A percentile compares a stretch with the other conserved stretches of the same genome.
Conservation (phyloP, 1,140 invertebrate species). For the Tigriopus japonicus region DNA sequence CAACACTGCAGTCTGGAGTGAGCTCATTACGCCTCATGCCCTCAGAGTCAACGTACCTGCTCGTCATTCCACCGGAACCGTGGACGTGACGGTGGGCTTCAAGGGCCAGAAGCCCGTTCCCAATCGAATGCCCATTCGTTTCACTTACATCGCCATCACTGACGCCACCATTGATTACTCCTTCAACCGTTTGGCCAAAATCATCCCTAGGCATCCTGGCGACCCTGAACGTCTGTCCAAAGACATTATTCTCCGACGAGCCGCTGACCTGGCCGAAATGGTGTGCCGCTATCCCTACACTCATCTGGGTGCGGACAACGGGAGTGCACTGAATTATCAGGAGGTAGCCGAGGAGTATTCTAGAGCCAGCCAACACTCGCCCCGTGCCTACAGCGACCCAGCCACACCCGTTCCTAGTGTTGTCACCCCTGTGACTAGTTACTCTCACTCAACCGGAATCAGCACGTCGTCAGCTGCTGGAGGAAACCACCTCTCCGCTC, state of each 20-base stretch:
- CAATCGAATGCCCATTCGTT: conserved; percentile 43
- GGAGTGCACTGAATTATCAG: background rate
- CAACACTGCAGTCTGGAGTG: conserved; percentile 95
- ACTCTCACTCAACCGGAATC: too few relatives aligned
- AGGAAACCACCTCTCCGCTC: too few relatives aligned
- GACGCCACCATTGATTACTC: conserved; percentile 99
- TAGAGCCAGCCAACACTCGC: background rate
- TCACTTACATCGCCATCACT: conserved; percentile 59
- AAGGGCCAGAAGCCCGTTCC: conserved; percentile 93
- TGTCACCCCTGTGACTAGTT: too few relatives aligned
- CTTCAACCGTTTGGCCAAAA: conserved; percentile 91
- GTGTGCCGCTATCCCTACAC: conserved; percentile 28
- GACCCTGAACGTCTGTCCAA: conserved; percentile 25
- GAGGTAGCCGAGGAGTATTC: conserved; percentile 2
- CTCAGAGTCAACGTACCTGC: conserved; percentile 95
- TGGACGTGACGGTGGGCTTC: conserved; percentile 94
- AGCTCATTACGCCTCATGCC: conserved; percentile 94
- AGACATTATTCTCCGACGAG: conserved; percentile 29
- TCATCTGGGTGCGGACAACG: background rate
- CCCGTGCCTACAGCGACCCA: background rate
- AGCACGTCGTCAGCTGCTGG: too few relatives aligned
- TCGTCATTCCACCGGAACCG: conserved; percentile 82
- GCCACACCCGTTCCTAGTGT: too few relatives aligned
- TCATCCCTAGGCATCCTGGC: conserved; percentile 81
- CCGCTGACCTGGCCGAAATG: conserved; percentile 30